Conservation (phyloP, 2,797 vertebrate species). For the Crotalus adamanteus region DNA sequence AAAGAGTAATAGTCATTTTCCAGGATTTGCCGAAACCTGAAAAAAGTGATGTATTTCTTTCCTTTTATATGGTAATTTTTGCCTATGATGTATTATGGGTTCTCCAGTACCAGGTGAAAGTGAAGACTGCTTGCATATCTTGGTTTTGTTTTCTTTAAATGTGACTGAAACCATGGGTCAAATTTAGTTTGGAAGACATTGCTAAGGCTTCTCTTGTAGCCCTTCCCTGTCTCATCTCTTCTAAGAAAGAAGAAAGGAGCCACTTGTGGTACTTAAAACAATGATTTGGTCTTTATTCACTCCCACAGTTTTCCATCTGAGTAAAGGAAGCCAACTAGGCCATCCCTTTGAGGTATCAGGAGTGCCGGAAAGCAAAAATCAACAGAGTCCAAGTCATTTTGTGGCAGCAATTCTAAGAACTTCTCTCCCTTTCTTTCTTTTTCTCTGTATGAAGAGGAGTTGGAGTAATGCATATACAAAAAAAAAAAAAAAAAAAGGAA, state of each 20-base stretch:
- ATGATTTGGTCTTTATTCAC: not conserved
- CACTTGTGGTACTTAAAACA: not conserved
- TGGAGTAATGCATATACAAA: not conserved
- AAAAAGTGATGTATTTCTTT: not conserved
- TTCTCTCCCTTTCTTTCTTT: not conserved
- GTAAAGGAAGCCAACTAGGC: not conserved
- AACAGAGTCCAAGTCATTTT: not conserved
- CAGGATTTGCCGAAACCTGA: not conserved
- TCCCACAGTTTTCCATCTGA: not conserved
- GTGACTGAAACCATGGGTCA: not conserved
- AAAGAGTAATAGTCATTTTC: too few relatives aligned
- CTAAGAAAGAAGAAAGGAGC: not conserved
- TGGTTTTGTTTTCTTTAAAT: not conserved
- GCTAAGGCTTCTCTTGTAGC: not conserved
- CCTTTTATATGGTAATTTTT: not conserved
- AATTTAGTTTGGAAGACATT: not conserved
- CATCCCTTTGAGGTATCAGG: not conserved
- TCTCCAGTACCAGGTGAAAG: too few relatives aligned
- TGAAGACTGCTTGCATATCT: not conserved
- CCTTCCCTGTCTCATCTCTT: not conserved
- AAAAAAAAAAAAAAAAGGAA: not conserved
- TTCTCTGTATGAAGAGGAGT: not conserved
- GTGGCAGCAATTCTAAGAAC: not conserved
- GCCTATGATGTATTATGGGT: not conserved
- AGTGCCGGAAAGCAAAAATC: not conserved